Percentiles rank a stretch among this genome's conserved stretches.
phyloP scores from a whole-genome alignment of 2,888 invertebrate genomes.

The Papilio protenor region DNA sequence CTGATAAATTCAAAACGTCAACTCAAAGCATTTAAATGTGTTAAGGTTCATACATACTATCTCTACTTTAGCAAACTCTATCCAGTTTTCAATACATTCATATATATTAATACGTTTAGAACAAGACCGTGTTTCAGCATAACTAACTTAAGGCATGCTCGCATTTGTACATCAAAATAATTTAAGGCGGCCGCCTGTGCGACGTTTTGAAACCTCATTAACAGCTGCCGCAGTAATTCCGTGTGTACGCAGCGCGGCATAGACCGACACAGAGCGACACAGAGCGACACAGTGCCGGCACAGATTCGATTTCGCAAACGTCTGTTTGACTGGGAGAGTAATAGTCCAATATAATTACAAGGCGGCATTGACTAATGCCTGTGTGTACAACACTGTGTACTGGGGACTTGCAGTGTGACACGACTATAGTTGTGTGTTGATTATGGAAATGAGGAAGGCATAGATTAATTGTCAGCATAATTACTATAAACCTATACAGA shows the following conservation, averaged over 20 bases:
- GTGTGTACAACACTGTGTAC: slow-evolving; percentile 9
- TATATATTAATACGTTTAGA: neutral
- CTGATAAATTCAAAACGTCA: too few species aligned
- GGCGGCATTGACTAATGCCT: slow-evolving; percentile 32
- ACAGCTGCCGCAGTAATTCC: slow-evolving; percentile 36
- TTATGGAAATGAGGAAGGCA: slow-evolving; percentile 10
- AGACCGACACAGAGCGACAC: neutral
- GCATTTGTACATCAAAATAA: slow-evolving; percentile 18
- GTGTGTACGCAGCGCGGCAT: slow-evolving; percentile 28
- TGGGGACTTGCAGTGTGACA: neutral
- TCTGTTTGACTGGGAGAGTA: slow-evolving; percentile 37
- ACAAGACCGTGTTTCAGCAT: slow-evolving; percentile 3
- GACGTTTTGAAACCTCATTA: slow-evolving; percentile 39
- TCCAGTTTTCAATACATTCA: neutral
- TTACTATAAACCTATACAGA: too few species aligned
- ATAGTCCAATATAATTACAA: slow-evolving; percentile 43
- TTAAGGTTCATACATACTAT: neutral
- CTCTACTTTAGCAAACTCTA: neutral
- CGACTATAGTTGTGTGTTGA: slow-evolving; percentile 12
- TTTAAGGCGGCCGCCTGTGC: slow-evolving; percentile 24
- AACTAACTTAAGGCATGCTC: slow-evolving; percentile 16
- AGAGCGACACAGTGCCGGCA: slow-evolving; percentile 7
- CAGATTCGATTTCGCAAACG: slow-evolving; percentile 39
- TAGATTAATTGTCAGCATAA: neutral
- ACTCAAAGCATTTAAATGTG: too few species aligned